Evolutionary conservation across 2,888 invertebrate species (phyloP), one percentile per base, ranked within the genome.

Genomic region (Galerucella pusilla): DNA sequence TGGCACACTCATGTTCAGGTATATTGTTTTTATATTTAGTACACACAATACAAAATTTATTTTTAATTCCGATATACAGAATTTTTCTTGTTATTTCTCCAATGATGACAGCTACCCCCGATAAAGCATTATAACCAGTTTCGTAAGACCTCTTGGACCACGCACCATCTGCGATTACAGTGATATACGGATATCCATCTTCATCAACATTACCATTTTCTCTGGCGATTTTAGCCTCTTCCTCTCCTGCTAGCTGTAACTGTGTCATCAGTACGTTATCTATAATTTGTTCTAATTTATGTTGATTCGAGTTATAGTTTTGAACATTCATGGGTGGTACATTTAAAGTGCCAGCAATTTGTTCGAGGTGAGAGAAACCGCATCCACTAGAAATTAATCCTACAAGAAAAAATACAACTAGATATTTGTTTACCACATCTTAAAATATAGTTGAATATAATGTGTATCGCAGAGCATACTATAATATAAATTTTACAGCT

Each of bases 111-210:
- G 76, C 80, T 3, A 78, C 80, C 2, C 80, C 80, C 28, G 80
- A 78, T n/a, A 65, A 88, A 84, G 84, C 86, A 86, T 77, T 70
- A 64, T 78, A 80, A 65, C 75, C 76, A 3, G 67, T 66, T 52
- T 69, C 72, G 65, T 83, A 81, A 9, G 81, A 82, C 28, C 82
- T 63, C 75, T 83, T 82, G 16, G 74, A 75, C 83, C 81, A 84
- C 28, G 80, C 81, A 60, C 82, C 83, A 73, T 83, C 82, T 52
- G 79, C 81, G 69, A 84, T 77, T 46, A 84, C 83, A n/a, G 81
- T 79, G 35, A 83, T 80, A 28, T 73, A 73, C 88, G 89, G 89
- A 89, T 88, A 88, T 89, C 94, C 95, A 95, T 83, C 76, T n/a
- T 54, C 59, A 68, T 80, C 79, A 9, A 83, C 71, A 45, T 81